Percentiles rank a stretch among this genome's conserved stretches.
These are phyloP conservation scores for Sericinus montela DNA, from an alignment of 2,888 invertebrate species.

Conservation along the genomic window DNA sequence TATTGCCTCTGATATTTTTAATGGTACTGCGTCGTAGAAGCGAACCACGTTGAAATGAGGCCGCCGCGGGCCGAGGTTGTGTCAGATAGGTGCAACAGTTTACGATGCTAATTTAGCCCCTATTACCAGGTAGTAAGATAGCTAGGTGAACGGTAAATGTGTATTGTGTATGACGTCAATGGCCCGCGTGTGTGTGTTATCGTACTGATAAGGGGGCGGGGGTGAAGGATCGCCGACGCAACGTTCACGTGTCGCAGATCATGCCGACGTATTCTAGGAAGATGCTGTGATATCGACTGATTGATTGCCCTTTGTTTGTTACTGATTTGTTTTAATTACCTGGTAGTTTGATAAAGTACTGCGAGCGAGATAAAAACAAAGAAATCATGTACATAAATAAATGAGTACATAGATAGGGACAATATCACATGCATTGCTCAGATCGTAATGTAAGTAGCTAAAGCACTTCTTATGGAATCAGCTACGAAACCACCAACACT, in stretches of 20 bases:
- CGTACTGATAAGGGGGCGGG: slow-evolving; percentile 39
- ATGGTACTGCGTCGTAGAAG: slow-evolving; percentile 53
- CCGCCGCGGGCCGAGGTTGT: slow-evolving; percentile 52
- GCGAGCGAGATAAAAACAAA: too few relatives aligned
- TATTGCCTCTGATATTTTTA: slow-evolving; percentile 30
- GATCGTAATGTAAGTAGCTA: too few relatives aligned
- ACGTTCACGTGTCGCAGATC: slow-evolving; percentile 52
- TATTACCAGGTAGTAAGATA: slow-evolving; percentile 32
- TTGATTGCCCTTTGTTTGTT: slow-evolving; percentile 62
- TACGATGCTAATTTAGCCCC: slow-evolving; percentile 26
- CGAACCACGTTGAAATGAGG: slow-evolving; percentile 55
- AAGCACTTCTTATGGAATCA: too few relatives aligned
- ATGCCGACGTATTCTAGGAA: slow-evolving; percentile 48
- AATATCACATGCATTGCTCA: too few relatives aligned
- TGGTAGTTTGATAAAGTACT: neutral
- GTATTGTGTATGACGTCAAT: slow-evolving; percentile 61
- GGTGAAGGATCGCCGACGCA: slow-evolving; percentile 64
- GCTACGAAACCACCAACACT: too few relatives aligned
- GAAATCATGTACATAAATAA: too few relatives aligned
- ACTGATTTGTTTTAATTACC: slow-evolving; percentile 12
- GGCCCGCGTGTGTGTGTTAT: slow-evolving; percentile 47
- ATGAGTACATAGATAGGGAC: too few relatives aligned
- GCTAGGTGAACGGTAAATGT: slow-evolving; percentile 20
- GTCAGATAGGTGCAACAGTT: slow-evolving; percentile 31
- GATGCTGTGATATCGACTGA: slow-evolving; percentile 40